Evolutionary conservation across 2,113 vertebrate genomes (phyloP).

Genomic region (Grammomys dolichurus): DNA sequence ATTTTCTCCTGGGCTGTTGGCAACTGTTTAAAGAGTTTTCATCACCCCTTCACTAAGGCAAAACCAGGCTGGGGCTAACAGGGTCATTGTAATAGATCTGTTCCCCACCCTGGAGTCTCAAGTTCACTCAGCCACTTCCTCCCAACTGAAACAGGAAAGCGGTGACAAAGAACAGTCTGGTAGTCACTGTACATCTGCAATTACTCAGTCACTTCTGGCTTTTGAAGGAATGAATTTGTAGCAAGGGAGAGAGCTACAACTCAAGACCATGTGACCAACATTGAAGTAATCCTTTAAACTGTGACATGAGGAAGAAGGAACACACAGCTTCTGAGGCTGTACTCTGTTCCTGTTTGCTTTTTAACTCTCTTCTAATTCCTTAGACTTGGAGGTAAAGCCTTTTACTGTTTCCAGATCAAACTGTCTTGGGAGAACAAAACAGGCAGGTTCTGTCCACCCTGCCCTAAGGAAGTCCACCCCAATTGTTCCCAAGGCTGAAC

Average conservation of each 20-base stretch:
- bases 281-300: slow-evolving; percentile 53
- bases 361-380: not conserved
- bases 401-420: slow-evolving; percentile 14
- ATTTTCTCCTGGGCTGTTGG: slow-evolving; percentile 83
- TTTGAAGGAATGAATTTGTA: slow-evolving; percentile 71
- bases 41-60: slow-evolving; percentile 73
- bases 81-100: not conserved
- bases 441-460: not conserved
- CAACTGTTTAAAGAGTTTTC: slow-evolving; percentile 83
- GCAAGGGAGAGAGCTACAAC: not conserved
- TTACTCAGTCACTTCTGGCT: slow-evolving; percentile 87
- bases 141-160: slow-evolving; percentile 86
- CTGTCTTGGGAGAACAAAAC: not conserved
- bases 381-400: slow-evolving; percentile 8
- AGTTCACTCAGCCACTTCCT: slow-evolving; percentile 78
- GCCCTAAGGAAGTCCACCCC: not conserved
- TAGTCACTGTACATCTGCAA: slow-evolving; percentile 83
- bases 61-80: slow-evolving; percentile 33
- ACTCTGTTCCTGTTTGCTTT: not conserved
- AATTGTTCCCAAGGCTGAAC: not conserved
- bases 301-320: slow-evolving; percentile 38
- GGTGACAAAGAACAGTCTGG: slow-evolving; percentile 79
- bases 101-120: slow-evolving; percentile 66
- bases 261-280: slow-evolving; percentile 22
- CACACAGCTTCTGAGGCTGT: not conserved